Evolutionary conservation across 2,797 vertebrate genomes (phyloP), one percentile per base, ranked within the genome.

Genomic region (Fringilla coelebs): DNA sequence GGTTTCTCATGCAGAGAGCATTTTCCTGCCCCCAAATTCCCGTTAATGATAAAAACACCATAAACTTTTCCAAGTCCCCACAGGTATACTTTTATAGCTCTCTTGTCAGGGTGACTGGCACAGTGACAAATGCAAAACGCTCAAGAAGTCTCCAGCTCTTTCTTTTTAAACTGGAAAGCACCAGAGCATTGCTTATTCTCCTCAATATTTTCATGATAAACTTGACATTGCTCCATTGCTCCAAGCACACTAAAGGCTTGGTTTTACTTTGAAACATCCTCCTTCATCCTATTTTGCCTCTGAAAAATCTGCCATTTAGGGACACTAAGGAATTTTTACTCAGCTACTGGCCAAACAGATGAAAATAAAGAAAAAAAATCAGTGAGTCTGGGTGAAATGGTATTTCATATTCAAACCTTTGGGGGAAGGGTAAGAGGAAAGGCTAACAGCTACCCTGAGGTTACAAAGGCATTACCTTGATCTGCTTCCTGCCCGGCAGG

Each of bases 401-500:
- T 21, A 66, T 85, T 93, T 72, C 72, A 92, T 92, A 93, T 91
- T 75, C 88, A 95, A 95, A 92, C 43, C 55, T 96, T 65, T 91
- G 79, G 55, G 81, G 71, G 55, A 11, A 38, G 22, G 6, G 62
- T 25, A 70, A 57, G 88, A 93, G 88, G 81, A 96, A 94, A 91
- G 82, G 55, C 71, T 77, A 93, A 94, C 36, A 78, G 73, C 92
- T 58, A 90, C 74, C 91, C 82, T 21, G 63, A 88, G 94, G 94
- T 89, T 85, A 95, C 81, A 96, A 72, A 96, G 80, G 68, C 85
- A 91, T 98, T 98, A 99, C 99, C 98, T 99, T 99, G 97, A 99
- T 97, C 78, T 96, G 97, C 90, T 99, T 99, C 96, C 99, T 98
- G 96, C 97, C 98, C 32, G 99, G 99, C 45, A 99, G 97, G 40